A percentile compares a stretch with the other conserved stretches of the same genome.
Conservation (phyloP, 2,113 vertebrate genomes). For the Gymnobelideus leadbeateri region DNA sequence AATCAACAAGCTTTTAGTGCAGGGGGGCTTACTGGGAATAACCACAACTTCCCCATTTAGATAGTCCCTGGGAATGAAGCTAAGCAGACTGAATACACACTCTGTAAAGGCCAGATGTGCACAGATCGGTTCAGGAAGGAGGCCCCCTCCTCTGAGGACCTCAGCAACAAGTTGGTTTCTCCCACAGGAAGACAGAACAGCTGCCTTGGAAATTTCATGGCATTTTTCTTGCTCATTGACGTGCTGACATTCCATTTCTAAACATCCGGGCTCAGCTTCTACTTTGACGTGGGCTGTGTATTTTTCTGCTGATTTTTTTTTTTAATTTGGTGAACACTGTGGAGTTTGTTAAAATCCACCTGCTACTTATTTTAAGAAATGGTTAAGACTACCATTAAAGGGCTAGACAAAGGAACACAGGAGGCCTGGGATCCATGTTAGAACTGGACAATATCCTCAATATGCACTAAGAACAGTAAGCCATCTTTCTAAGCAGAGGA, state of each 20-base stretch:
- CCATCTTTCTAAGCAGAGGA: constrained; percentile 43
- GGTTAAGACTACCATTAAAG: neutral
- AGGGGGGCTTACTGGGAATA: neutral
- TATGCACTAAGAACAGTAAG: constrained; percentile 39
- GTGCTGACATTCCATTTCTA: neutral
- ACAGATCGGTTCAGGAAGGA: neutral
- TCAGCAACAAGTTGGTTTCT: neutral
- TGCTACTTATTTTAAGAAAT: constrained; percentile 9
- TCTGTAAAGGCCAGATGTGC: neutral
- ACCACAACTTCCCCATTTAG: neutral
- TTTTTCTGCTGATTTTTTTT: neutral
- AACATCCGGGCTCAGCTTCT: neutral
- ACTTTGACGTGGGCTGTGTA: neutral
- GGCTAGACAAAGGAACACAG: neutral
- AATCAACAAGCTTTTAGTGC: neutral
- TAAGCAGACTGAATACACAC: neutral
- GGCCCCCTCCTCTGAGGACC: neutral
- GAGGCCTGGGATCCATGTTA: neutral
- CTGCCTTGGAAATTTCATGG: neutral
- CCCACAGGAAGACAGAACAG: neutral
- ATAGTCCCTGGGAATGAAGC: neutral
- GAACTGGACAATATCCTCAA: neutral
- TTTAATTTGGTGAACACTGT: neutral
- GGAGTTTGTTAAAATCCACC: constrained; percentile 37
- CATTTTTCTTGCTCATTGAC: neutral